These are phyloP conservation scores for Tanypteryx hageni DNA, from an alignment of 2,888 invertebrate species.

Conservation along the genomic window DNA sequence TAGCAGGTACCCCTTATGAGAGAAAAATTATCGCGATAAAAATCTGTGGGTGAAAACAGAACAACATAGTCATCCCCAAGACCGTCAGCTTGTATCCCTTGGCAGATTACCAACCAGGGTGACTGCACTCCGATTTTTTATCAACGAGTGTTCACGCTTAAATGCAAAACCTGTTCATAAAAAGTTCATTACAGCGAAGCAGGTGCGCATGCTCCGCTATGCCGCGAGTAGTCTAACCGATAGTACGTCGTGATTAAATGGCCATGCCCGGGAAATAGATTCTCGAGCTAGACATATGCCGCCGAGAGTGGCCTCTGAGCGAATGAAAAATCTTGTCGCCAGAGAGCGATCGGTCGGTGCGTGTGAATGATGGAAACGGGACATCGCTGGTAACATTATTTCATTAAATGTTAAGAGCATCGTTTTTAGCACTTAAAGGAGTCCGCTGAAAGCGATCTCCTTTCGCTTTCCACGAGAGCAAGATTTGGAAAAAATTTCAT, in stretches of 20 bases:
- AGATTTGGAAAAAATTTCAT: no score
- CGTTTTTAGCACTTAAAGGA: no score
- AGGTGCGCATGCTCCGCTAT: background rate
- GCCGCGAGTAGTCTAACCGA: conserved; percentile 19
- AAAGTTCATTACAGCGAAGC: conserved; percentile 28
- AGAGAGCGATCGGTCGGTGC: no score
- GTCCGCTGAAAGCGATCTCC: no score
- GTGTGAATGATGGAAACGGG: no score
- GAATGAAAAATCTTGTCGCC: no score
- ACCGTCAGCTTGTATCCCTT: background rate
- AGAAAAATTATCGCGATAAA: background rate
- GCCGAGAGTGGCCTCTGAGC: no score
- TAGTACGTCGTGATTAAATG: conserved; percentile 34
- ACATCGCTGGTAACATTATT: no score
- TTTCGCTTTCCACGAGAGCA: no score
- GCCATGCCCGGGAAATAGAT: background rate
- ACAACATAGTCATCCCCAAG: background rate
- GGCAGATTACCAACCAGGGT: conserved; percentile 27
- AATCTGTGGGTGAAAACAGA: background rate
- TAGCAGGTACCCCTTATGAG: background rate
- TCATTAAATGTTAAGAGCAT: no score
- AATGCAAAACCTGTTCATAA: conserved; percentile 44
- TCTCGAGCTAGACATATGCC: background rate
- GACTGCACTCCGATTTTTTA: conserved; percentile 23
- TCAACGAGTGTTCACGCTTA: background rate